Evolutionary conservation across 92 coral and sea anemone species (phyloP).

Genomic region (Paramuricea clavata): DNA sequence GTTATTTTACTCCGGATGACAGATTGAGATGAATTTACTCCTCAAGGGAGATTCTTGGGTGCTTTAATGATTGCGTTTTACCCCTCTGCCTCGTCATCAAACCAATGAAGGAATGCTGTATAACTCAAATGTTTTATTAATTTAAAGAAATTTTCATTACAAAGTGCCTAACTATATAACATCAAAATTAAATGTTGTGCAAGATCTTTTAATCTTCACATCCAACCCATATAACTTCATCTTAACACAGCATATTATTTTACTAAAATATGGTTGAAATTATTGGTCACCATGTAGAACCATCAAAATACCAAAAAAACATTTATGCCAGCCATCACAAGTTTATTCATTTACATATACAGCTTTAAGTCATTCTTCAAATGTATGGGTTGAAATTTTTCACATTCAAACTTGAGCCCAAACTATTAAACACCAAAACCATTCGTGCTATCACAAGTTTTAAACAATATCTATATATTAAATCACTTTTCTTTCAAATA

Average conservation of each 20-base stretch:
- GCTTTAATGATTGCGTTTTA: no score
- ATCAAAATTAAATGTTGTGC: not conserved
- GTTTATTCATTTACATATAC: not conserved
- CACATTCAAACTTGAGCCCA: no score
- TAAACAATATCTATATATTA: not conserved
- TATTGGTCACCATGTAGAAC: not conserved
- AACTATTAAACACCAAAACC: no score
- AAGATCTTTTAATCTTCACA: not conserved
- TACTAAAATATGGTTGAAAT: not conserved
- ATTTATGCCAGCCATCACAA: not conserved
- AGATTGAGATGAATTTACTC: no score
- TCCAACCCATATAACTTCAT: not conserved
- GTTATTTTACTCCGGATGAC: no score
- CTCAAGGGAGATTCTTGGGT: no score
- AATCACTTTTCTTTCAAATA: no score
- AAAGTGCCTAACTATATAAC: conserved; percentile 10
- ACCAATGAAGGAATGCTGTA: no score
- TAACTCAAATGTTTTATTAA: not conserved
- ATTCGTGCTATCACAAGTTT: no score
- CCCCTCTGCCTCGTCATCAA: no score
- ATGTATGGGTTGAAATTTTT: no score
- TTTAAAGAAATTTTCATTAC: not conserved
- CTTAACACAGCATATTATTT: not conserved
- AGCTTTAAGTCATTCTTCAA: no score
- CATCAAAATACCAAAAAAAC: not conserved